A percentile compares a stretch with the other conserved stretches of the same genome.
Evolutionary conservation across 2,888 invertebrate species (phyloP).

Genomic region (Cylloceria caligata): DNA sequence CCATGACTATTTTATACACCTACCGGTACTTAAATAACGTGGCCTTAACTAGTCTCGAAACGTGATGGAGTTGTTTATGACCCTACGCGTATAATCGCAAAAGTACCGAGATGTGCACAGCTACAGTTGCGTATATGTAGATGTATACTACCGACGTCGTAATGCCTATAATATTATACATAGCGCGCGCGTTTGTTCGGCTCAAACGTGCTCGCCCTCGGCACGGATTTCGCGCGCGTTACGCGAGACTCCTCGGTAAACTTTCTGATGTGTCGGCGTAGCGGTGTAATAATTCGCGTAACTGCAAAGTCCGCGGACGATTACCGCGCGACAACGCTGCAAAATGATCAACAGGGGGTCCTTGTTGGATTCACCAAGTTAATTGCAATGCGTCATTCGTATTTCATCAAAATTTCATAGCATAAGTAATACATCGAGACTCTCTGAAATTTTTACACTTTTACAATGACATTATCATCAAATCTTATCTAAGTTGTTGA

Average conservation of each 20-base stretch:
- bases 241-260: constrained; percentile 20
- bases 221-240: constrained; percentile 59
- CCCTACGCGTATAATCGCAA: constrained; percentile 52
- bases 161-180: constrained; percentile 49
- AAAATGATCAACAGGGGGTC: neutral
- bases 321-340: neutral
- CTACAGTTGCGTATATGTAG: neutral
- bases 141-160: constrained; percentile 1
- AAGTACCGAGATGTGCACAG: constrained; percentile 33
- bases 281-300: constrained; percentile 31
- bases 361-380: neutral
- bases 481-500: no score
- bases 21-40: constrained; percentile 24
- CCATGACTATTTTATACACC: constrained; percentile 17
- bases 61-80: constrained; percentile 66
- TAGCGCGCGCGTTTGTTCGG: constrained; percentile 27
- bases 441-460: neutral
- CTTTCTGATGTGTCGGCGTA: constrained; percentile 34
- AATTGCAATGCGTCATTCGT: neutral
- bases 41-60: constrained; percentile 63
- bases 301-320: neutral
- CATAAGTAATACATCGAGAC: neutral
- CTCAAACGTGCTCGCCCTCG: constrained; percentile 65
- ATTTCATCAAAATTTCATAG: constrained; percentile 2
- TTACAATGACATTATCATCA: neutral